phyloP scores from a whole-genome alignment of 2,888 invertebrate genomes.

The Helobdella robusta region DNA sequence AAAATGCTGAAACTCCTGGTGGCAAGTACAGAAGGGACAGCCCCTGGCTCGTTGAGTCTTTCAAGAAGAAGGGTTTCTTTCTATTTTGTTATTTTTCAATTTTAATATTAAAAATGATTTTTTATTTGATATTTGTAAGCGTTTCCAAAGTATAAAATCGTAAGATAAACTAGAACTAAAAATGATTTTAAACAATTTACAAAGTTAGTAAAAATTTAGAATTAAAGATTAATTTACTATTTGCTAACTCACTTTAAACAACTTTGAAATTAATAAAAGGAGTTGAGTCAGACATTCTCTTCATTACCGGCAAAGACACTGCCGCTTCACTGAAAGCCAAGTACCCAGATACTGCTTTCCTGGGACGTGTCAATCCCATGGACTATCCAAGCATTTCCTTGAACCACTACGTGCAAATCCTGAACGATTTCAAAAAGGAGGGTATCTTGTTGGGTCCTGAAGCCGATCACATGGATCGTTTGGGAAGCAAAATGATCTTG shows the following conservation, averaged over 20 bases:
- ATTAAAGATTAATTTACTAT: no score
- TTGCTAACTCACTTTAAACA: no score
- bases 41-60: slow-evolving; percentile 31
- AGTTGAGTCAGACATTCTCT: slow-evolving; percentile 29
- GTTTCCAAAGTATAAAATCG: background rate
- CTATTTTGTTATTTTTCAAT: background rate
- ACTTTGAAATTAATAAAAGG: slow-evolving; percentile 14
- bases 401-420: slow-evolving; percentile 30
- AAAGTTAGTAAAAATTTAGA: no score
- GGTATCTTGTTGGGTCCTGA: slow-evolving; percentile 30
- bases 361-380: slow-evolving; percentile 32
- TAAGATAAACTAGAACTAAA: background rate
- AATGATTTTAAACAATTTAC: background rate
- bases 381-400: slow-evolving; percentile 29
- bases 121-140: background rate
- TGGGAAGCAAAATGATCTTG: slow-evolving; percentile 31
- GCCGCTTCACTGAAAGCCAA: slow-evolving; percentile 26
- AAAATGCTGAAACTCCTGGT: slow-evolving; percentile 30
- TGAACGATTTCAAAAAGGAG: slow-evolving; percentile 29
- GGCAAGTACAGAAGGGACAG: slow-evolving; percentile 32
- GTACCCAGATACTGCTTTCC: slow-evolving; percentile 31
- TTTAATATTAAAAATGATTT: slow-evolving; percentile 9
- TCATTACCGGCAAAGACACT: slow-evolving; percentile 30
- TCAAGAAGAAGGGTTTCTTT: slow-evolving; percentile 28
- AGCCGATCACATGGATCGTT: slow-evolving; percentile 32